Percentiles rank a stretch among this genome's conserved stretches.
phyloP scores from a whole-genome alignment of 1,140 invertebrate genomes.

The Drosophila persimilis region DNA sequence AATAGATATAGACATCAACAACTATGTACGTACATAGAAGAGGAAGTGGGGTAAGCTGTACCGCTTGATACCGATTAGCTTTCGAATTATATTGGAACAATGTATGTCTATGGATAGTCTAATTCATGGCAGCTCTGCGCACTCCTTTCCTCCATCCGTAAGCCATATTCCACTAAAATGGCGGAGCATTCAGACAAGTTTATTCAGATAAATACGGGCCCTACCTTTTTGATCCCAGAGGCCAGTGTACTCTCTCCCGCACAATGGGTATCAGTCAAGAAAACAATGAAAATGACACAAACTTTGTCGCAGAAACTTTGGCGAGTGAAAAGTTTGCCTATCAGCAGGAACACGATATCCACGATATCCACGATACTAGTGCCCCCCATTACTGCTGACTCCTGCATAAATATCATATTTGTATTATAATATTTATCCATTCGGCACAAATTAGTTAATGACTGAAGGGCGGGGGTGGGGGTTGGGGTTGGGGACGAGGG shows the following conservation, averaged over 20 bases:
- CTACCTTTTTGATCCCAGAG: not conserved
- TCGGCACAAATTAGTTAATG: conserved; percentile 70
- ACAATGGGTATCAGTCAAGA: conserved; percentile 16
- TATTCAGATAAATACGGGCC: not conserved
- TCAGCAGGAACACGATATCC: conserved; percentile 47
- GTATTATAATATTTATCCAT: conserved; percentile 69
- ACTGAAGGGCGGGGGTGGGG: conserved; percentile 9
- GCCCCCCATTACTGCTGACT: conserved; percentile 51
- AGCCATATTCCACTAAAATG: too few species aligned
- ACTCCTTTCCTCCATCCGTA: too few species aligned
- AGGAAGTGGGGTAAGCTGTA: not conserved
- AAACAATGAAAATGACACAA: conserved; percentile 58
- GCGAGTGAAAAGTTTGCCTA: conserved; percentile 54
- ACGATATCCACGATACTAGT: not conserved
- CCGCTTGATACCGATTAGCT: conserved; percentile 23
- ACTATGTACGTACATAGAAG: not conserved
- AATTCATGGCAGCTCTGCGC: too few species aligned
- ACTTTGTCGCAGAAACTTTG: conserved; percentile 46
- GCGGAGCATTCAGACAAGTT: too few species aligned
- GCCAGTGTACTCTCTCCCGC: not conserved
- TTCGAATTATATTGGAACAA: not conserved
- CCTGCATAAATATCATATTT: conserved; percentile 78
- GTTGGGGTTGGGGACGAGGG: too few species aligned
- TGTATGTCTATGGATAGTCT: too few species aligned
- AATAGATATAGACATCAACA: conserved; percentile 55